phyloP scores from a whole-genome alignment of 2,797 vertebrate species.

The Xenentodon cancila region DNA sequence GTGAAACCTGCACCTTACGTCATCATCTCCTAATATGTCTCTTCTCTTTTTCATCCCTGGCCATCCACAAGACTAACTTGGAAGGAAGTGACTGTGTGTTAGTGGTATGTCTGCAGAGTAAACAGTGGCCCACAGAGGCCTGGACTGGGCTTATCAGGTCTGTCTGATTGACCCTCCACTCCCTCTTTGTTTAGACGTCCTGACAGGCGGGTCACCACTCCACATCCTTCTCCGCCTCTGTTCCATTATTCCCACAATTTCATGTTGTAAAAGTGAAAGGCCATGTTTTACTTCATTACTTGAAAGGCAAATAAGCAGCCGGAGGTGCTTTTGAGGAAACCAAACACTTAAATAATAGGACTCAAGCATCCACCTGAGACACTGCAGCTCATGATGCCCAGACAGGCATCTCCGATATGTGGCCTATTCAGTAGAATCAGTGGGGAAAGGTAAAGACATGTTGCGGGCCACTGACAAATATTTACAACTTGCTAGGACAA shows the following conservation, averaged over 20 bases:
- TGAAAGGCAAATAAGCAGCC: slow-evolving; percentile 72
- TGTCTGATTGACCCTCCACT: slow-evolving; percentile 75
- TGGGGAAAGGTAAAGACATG: slow-evolving; percentile 60
- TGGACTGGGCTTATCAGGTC: slow-evolving; percentile 76
- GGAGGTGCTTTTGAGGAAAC: slow-evolving; percentile 65
- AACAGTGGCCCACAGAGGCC: slow-evolving; percentile 75
- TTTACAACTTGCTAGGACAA: slow-evolving; percentile 71
- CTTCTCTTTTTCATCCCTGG: slow-evolving; percentile 44
- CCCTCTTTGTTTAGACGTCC: slow-evolving; percentile 79
- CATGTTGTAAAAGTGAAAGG: slow-evolving; percentile 79
- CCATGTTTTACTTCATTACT: slow-evolving; percentile 78
- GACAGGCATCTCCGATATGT: slow-evolving; percentile 56
- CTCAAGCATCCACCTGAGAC: slow-evolving; percentile 49
- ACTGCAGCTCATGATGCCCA: slow-evolving; percentile 45
- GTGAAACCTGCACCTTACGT: slow-evolving; percentile 10
- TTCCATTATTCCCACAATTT: slow-evolving; percentile 78
- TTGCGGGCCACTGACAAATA: slow-evolving; percentile 69
- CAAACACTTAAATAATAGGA: slow-evolving; percentile 69
- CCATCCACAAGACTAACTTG: slow-evolving; percentile 46
- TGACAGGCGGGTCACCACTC: slow-evolving; percentile 71
- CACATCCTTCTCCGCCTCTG: slow-evolving; percentile 68
- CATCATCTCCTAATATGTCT: slow-evolving; percentile 14
- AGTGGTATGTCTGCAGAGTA: slow-evolving; percentile 79
- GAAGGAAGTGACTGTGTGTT: slow-evolving; percentile 78
- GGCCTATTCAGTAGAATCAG: slow-evolving; percentile 48